Evolutionary conservation across 2,888 invertebrate genomes (phyloP).

Genomic region (Agelastica alni): DNA sequence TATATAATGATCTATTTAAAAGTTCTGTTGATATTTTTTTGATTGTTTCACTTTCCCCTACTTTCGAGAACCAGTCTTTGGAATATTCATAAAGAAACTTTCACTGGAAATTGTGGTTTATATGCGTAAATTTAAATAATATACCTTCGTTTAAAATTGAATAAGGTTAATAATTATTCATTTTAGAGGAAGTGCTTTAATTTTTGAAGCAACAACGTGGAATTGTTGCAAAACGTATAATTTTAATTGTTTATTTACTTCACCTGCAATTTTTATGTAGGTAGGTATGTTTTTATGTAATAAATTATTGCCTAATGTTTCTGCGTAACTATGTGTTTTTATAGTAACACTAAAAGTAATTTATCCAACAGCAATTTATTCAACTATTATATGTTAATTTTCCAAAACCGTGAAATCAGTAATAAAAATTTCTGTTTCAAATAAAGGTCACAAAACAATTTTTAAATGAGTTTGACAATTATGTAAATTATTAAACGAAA

Average conservation of each 20-base stretch:
- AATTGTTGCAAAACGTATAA: slow-evolving; percentile 1
- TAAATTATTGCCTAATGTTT: too few species aligned
- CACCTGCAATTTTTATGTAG: neutral
- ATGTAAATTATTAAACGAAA: too few species aligned
- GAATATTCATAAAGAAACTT: slow-evolving; percentile 1
- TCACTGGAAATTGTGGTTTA: slow-evolving; percentile 2
- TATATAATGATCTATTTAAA: too few species aligned
- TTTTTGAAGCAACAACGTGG: neutral
- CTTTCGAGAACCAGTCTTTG: neutral
- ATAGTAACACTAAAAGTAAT: too few species aligned
- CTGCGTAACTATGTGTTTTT: too few species aligned
- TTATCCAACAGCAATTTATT: too few species aligned
- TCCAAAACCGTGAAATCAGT: too few species aligned
- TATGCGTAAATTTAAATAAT: slow-evolving; percentile 8
- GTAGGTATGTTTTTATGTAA: neutral
- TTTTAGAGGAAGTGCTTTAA: slow-evolving; percentile 3
- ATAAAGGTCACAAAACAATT: too few species aligned
- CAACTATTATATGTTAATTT: too few species aligned
- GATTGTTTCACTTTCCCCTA: neutral
- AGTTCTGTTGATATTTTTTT: too few species aligned
- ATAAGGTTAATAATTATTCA: slow-evolving; percentile 9
- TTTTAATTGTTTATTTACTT: slow-evolving; percentile 5
- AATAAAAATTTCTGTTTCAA: too few species aligned
- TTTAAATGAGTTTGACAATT: too few species aligned
- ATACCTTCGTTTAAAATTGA: neutral